Evolutionary conservation across 2,113 vertebrate species (phyloP), one percentile per base, ranked within the genome.

Genomic region (Melanerpes formicivorus): DNA sequence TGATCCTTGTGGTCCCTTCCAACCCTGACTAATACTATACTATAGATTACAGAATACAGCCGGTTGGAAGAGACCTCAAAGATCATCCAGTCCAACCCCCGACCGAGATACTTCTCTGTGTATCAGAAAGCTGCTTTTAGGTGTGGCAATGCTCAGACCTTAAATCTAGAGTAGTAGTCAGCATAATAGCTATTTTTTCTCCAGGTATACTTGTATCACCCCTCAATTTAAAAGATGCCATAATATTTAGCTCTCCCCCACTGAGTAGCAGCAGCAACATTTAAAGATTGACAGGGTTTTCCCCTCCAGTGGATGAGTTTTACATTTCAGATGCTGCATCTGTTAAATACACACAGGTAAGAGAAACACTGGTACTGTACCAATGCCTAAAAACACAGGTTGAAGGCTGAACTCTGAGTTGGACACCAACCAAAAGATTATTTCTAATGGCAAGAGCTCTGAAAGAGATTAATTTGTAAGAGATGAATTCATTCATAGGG

Each of bases 61-160:
- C 21, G 6, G 21, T 22, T 50, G 48, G 48, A 50, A 50, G 48
- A 50, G 21, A 50, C 48, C 48, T 50, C 48, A 11, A 50, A 50
- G 48, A 50, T 22, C 48, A 50, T 50, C 48, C 21, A 50, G 48
- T 22, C 48, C 48, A 50, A 50, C 3, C 48, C 48, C 21, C 21
- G 5, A 50, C 48, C 21, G 5, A 11, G 10, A 81, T 9, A 21
- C 46, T 82, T 10, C 50, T 37, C 63, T 25, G 18, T 0, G 0
- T 7, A 12, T 16, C 62, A 55, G 42, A 27, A 77, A 50, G 23
- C 10, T 64, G 54, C 54, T 40, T 32, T 67, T 4, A 46, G 42
- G n/a, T 34, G 27, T 1, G 3, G 34, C 29, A 80, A 46, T 2
- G 11, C 69, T 58, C 56, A 48, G n/a, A 67, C 26, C 48, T 37